Conservation (phyloP, 2,797 vertebrate genomes). For the Sebastes steindachneri region DNA sequence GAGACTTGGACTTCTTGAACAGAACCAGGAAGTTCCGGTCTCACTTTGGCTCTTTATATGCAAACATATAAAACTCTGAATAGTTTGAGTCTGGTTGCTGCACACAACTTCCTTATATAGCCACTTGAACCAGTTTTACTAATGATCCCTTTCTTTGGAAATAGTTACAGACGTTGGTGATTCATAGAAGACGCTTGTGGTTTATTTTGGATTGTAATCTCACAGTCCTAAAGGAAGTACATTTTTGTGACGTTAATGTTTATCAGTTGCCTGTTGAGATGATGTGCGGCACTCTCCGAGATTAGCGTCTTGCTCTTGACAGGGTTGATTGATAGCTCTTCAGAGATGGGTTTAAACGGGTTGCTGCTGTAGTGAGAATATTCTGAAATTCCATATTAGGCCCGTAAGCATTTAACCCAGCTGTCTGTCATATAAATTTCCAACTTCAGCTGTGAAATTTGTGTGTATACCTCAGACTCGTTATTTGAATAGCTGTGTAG, state of each 20-base stretch:
- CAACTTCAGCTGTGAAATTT: constrained; percentile 1
- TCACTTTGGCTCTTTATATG: not conserved
- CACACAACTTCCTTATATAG: constrained; percentile 1
- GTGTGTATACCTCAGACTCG: not conserved
- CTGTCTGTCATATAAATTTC: constrained; percentile 26
- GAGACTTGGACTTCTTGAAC: not conserved
- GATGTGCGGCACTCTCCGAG: constrained; percentile 38
- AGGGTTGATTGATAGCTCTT: constrained; percentile 44
- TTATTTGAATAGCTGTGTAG: not conserved
- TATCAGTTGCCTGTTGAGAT: constrained; percentile 40
- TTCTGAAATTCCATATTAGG: constrained; percentile 19
- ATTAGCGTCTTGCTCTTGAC: constrained; percentile 46
- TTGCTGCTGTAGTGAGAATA: constrained; percentile 10
- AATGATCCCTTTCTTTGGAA: constrained; percentile 6
- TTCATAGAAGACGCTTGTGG: not conserved
- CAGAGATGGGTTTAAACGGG: constrained; percentile 21
- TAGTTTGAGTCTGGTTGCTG: not conserved
- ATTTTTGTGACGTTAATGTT: constrained; percentile 6
- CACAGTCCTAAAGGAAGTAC: constrained; percentile 4
- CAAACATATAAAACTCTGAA: not conserved
- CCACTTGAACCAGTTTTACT: not conserved
- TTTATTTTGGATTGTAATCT: constrained; percentile 23
- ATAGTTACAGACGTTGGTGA: constrained; percentile 13
- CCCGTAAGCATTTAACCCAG: constrained; percentile 10
- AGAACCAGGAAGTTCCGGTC: not conserved